Evolutionary conservation across 1,140 invertebrate species (phyloP).

Genomic region (Zaprionus tsacasi): DNA sequence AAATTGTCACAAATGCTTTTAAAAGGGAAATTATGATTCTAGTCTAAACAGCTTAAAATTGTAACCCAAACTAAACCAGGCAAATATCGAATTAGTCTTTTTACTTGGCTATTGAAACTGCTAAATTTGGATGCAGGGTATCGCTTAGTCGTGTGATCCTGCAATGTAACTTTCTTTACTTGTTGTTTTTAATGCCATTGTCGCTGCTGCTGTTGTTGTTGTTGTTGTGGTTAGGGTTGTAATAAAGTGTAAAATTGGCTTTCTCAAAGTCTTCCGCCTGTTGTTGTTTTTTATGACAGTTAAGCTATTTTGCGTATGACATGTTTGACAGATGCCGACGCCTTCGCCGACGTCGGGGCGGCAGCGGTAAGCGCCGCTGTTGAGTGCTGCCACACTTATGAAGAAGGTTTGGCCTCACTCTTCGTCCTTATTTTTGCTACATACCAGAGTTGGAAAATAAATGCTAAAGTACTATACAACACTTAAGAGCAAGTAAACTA

Average conservation of each 20-base stretch:
- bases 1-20: too few species aligned
- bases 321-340: conserved; percentile 77
- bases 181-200: conserved; percentile 18
- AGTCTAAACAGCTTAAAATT: too few species aligned
- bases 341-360: conserved; percentile 23
- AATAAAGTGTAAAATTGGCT: conserved; percentile 76
- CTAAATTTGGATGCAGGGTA: background rate
- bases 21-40: too few species aligned
- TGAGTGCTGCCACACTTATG: conserved; percentile 49
- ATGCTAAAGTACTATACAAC: too few species aligned
- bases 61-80: too few species aligned
- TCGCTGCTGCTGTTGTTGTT: conserved; percentile 3
- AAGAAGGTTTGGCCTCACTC: background rate
- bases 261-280: conserved; percentile 1
- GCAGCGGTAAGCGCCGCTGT: conserved; percentile 65
- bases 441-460: background rate
- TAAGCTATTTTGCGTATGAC: conserved; percentile 82
- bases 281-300: conserved; percentile 78
- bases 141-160: background rate
- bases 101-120: too few species aligned
- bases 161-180: background rate
- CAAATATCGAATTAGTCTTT: too few species aligned
- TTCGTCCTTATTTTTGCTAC: background rate
- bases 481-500: background rate
- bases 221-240: conserved; percentile 43